These are phyloP conservation scores for Thinocorus orbignyianus DNA, from an alignment of 2,113 vertebrate genomes.

Conservation along the genomic window DNA sequence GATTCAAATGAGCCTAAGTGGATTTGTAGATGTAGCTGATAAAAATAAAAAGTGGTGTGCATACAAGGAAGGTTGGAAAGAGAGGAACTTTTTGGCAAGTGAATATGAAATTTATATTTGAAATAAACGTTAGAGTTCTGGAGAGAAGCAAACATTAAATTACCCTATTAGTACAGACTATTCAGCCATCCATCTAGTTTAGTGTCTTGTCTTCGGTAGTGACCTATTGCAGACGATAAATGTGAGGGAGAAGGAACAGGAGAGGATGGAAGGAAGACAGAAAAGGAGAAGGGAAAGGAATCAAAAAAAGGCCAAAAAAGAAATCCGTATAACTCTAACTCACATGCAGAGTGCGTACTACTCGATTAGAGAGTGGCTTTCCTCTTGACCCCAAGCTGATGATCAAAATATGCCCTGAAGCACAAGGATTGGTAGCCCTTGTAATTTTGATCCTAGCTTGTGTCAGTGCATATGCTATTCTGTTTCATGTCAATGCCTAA, in stretches of 20 bases:
- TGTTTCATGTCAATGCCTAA: conserved; percentile 60
- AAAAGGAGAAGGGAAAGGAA: neutral
- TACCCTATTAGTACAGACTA: conserved; percentile 23
- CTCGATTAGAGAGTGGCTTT: neutral
- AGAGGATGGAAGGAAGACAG: neutral
- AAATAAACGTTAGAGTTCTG: conserved; percentile 22
- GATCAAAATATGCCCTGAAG: conserved; percentile 46
- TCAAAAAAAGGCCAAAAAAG: neutral
- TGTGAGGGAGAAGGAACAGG: neutral
- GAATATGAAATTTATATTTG: conserved; percentile 43
- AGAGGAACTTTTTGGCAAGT: neutral
- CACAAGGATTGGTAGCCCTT: conserved; percentile 32
- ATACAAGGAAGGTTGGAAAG: conserved; percentile 15
- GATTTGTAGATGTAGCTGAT: conserved; percentile 4
- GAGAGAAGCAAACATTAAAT: conserved; percentile 49
- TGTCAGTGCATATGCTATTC: conserved; percentile 41
- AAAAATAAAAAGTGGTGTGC: neutral
- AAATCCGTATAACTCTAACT: neutral
- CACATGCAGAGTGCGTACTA: neutral
- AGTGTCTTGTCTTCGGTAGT: conserved; percentile 41
- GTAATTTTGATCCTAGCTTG: conserved; percentile 55
- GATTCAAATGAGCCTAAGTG: neutral
- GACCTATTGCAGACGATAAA: conserved; percentile 48
- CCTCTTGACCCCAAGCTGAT: conserved; percentile 1
- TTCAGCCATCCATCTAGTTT: conserved; percentile 53